Evolutionary conservation across 2,797 vertebrate genomes (phyloP), one percentile per base, ranked within the genome.

Genomic region (Alfaro cultratus): DNA sequence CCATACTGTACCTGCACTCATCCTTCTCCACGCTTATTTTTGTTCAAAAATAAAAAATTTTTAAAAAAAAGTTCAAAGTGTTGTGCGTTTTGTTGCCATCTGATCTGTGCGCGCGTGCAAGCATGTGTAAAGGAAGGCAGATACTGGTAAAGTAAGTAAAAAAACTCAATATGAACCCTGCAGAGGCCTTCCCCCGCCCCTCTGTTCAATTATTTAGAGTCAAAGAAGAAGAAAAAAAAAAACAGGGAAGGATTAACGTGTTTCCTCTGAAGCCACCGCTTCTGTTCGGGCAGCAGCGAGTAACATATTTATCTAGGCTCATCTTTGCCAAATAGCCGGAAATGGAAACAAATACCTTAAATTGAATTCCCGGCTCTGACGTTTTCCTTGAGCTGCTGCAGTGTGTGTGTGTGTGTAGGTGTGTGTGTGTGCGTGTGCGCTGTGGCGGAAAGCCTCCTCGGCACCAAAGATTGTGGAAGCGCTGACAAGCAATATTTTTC

Each of bases 201-300:
- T 92, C 92, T 96, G 87, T 94, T 96, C 92, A 96, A 96, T 96
- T 95, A 96, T 95, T 96, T 95, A 96, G 90, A 94, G 90, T 94
- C 87, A 90, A 93, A 94, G 89, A 93, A 94, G 90, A 57, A 92
- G 13, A 47, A 23, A 21, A 57, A n/a, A 13, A 57, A 57, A 5
- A 43, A 43, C 12, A 88, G 93, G 88, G 87, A 85, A 77, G 77
- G 79, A 88, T 88, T 86, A 94, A 93, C 90, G 86, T 77, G 73
- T 92, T 94, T 94, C 91, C 91, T 91, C 91, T 90, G 90, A 95
- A 94, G 93, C 90, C 87, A 87, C 82, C 83, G 78, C 86, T 72
- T 29, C n/a, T 72, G 81, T 93, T 94, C 81, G 71, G 43, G 88
- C 81, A 87, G 81, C 78, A 94, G 93, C 81, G 91, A 92, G 94